Evolutionary conservation across 2,113 vertebrate species (phyloP).

Genomic region (Otis tarda): DNA sequence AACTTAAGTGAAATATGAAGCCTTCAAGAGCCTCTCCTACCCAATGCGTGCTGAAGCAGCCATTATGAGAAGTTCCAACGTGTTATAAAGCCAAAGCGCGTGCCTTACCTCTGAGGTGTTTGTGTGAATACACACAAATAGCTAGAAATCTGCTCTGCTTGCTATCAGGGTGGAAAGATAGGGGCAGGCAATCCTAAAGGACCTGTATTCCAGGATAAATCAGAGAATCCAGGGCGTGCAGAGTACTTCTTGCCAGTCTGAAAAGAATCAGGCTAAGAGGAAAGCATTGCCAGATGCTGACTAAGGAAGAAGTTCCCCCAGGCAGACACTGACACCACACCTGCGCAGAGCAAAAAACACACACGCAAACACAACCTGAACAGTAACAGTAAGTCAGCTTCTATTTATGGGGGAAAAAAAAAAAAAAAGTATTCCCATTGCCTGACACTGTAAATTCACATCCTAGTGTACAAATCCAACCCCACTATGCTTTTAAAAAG

Average conservation of each 20-base stretch:
- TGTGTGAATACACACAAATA: neutral
- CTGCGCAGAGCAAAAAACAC: neutral
- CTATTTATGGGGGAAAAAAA: neutral
- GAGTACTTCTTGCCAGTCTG: neutral
- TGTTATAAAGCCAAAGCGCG: neutral
- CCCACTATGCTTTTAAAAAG: neutral
- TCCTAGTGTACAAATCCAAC: neutral
- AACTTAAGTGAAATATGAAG: neutral
- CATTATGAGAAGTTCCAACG: neutral
- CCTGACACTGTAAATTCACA: neutral
- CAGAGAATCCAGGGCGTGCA: neutral
- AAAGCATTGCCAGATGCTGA: neutral
- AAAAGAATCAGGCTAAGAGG: neutral
- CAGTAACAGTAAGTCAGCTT: neutral
- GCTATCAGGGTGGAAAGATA: rapidly evolving
- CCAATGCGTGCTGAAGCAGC: neutral
- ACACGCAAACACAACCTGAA: neutral
- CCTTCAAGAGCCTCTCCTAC: neutral
- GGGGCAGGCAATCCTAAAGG: neutral
- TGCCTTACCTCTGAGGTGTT: neutral
- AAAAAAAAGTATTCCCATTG: neutral
- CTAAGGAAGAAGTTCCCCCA: neutral
- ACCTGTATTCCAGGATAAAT: neutral
- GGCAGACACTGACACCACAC: neutral
- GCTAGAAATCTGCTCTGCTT: neutral